Evolutionary conservation across 2,797 vertebrate genomes (phyloP).

Genomic region (Enteromius unitaeniatus): DNA sequence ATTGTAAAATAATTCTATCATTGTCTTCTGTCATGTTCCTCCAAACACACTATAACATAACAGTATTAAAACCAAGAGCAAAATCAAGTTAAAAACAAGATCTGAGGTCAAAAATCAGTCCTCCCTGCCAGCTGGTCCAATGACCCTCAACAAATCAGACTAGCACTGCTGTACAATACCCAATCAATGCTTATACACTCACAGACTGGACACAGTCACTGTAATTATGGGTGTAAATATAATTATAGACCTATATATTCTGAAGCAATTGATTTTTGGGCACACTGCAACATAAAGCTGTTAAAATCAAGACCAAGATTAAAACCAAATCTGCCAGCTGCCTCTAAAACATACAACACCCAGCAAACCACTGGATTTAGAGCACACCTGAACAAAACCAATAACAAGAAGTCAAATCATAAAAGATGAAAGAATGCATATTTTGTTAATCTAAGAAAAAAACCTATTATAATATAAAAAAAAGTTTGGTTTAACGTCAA

Average conservation of each 20-base stretch:
- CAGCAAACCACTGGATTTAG: background rate
- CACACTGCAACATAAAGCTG: background rate
- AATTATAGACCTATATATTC: background rate
- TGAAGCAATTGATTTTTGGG: background rate
- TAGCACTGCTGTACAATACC: background rate
- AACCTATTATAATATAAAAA: no score
- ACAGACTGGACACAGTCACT: background rate
- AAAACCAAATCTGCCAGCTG: background rate
- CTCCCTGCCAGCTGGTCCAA: background rate
- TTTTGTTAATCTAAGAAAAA: background rate
- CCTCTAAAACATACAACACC: background rate
- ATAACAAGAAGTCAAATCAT: background rate
- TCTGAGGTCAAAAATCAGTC: background rate
- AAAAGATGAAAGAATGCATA: background rate
- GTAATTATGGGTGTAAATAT: background rate
- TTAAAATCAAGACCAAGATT: background rate
- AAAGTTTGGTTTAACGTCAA: background rate
- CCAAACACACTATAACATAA: background rate
- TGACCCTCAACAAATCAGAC: background rate
- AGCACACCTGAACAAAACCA: background rate
- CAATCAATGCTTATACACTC: background rate
- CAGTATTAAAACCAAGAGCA: background rate
- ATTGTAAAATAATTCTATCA: background rate
- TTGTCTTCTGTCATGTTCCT: background rate
- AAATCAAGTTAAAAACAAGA: background rate